Percentiles rank a stretch among this genome's conserved stretches.
These are phyloP conservation scores for Rattus rattus DNA, from an alignment of 2,113 vertebrate genomes.

Conservation along the genomic window DNA sequence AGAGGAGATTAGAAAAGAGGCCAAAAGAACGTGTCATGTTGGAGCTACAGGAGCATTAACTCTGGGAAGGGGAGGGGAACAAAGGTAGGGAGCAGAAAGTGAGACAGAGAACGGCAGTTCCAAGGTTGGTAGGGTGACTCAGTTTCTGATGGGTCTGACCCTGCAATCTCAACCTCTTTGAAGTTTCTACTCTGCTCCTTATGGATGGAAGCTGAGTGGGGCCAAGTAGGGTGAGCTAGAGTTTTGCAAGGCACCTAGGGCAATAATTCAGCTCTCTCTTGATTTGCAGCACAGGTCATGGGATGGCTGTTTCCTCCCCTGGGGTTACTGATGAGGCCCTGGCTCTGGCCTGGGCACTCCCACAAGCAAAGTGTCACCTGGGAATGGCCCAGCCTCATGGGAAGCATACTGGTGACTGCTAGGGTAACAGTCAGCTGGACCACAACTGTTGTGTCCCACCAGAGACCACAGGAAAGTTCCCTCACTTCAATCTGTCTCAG, in stretches of 20 bases:
- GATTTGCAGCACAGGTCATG: neutral
- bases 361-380: fast-evolving
- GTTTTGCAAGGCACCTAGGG: neutral
- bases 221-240: fast-evolving
- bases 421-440: neutral
- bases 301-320: neutral
- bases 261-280: neutral
- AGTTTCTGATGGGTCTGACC: no score
- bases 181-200: neutral
- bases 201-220: neutral
- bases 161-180: neutral
- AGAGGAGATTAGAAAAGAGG: conserved; percentile 82
- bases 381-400: neutral
- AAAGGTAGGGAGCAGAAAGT: conserved; percentile 32
- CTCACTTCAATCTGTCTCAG: neutral
- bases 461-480: neutral
- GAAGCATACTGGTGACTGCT: neutral
- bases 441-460: neutral
- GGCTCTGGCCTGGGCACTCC: neutral
- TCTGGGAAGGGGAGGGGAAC: conserved; percentile 18
- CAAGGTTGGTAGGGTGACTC: neutral
- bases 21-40: conserved; percentile 72
- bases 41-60: conserved; percentile 63
- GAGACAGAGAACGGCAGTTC: neutral
- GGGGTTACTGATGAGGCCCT: neutral